Conservation (phyloP, 2,888 invertebrate species). For the Lagria hirta region DNA sequence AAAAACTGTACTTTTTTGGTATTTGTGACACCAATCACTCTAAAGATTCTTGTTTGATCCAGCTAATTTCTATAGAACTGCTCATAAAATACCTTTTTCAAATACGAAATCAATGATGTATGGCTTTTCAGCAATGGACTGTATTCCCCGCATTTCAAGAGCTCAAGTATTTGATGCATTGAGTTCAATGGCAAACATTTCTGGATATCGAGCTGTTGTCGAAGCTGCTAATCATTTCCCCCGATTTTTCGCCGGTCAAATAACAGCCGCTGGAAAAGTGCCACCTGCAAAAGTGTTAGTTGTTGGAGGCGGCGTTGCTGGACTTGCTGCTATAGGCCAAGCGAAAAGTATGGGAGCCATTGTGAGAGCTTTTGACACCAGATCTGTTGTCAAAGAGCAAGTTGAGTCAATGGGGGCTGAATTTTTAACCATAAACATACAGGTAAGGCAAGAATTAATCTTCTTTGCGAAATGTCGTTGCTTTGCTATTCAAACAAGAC, state of each 20-base stretch:
- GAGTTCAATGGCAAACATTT: constrained; percentile 89
- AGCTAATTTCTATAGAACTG: too few relatives aligned
- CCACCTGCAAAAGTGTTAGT: constrained; percentile 87
- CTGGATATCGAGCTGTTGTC: constrained; percentile 85
- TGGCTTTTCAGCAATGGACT: constrained; percentile 74
- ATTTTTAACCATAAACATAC: constrained; percentile 76
- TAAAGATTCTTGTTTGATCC: too few relatives aligned
- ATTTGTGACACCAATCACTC: too few relatives aligned
- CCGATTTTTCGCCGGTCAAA: constrained; percentile 88
- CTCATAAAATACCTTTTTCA: too few relatives aligned
- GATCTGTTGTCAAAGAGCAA: constrained; percentile 80
- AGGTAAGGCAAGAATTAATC: constrained; percentile 55
- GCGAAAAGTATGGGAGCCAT: constrained; percentile 88
- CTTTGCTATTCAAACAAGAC: too few relatives aligned
- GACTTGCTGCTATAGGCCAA: constrained; percentile 81
- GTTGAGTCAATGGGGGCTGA: constrained; percentile 87
- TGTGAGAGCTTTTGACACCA: constrained; percentile 84
- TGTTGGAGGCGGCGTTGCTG: constrained; percentile 89
- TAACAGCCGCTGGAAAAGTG: constrained; percentile 86
- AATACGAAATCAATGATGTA: too few relatives aligned
- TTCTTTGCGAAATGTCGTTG: too few relatives aligned
- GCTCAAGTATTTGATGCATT: constrained; percentile 90
- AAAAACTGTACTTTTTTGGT: constrained; percentile 6
- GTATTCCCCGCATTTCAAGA: constrained; percentile 81
- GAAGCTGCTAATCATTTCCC: constrained; percentile 89